Base-by-base conservation (phyloP, 2,888 invertebrate genomes). In the Odiellus spinosus region DNA sequence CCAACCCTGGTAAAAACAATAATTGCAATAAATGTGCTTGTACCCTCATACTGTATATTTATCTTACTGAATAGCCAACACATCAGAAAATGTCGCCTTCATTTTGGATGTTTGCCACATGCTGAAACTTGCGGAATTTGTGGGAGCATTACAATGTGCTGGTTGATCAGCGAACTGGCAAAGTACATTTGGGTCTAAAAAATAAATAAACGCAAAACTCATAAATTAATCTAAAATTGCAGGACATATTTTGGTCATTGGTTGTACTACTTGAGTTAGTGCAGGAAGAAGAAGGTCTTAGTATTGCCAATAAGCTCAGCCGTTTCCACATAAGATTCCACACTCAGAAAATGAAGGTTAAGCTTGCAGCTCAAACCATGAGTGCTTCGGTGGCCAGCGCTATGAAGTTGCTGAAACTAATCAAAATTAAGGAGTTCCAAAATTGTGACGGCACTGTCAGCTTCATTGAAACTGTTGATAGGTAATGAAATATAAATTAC, bases 331-430 rank as follows among this genome's bases (percentile, higher is more conserved):
- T 50, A 11, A 11, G 48, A 18, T 55, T 44, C 43, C 10, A 47
- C 11, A 12, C 42, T 14, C 47, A 50, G 21, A 55, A 52, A 19
- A 55, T 55, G 54, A 55, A 53, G 18, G 54, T 53, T 8, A 50
- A 50, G 32, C 42, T 55, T 3, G 54, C 54, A 20, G 45, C 52
- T 14, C 54, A 55, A 40, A 39, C 44, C 12, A 36, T 55, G 4
- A 55, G 54, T 52, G 14, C 32, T 14, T 47, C 46, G 20, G 48
- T 53, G 14, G 54, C 54, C 21, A 48, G 52, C 42, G 48, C 48
- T 10, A 14, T 54, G n/a, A 15, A 40, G 17, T 32, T 53, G 14
- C 45, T 38, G 17, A 14, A 34, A n/a, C 19, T 14, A 1, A 35
- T 42, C 5, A 35, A 20, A 35, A 14, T 44, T 8, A 48, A 44